A percentile compares a stretch with the other conserved stretches of the same genome.
Evolutionary conservation across 2,113 vertebrate species (phyloP).

Genomic region (Rhynchomys soricoides): DNA sequence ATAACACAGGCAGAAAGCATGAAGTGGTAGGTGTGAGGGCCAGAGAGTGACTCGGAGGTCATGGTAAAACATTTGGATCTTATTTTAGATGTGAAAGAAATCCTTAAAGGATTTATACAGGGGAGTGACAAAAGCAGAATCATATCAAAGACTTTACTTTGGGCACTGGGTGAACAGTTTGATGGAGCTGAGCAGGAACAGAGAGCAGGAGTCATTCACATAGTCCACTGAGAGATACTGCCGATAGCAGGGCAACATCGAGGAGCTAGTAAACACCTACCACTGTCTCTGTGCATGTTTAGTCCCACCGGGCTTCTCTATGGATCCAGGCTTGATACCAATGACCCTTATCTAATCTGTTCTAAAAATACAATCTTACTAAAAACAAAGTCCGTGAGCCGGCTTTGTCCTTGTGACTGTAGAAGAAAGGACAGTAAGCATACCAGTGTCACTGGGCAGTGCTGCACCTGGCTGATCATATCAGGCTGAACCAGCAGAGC

Average conservation of each 20-base stretch:
- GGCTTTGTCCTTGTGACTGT: not conserved
- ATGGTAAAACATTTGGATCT: not conserved
- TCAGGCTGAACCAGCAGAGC: not conserved
- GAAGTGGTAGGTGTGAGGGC: not conserved
- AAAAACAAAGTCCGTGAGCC: not conserved
- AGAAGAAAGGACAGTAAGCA: not conserved
- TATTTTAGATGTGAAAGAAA: not conserved
- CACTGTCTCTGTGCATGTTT: not conserved
- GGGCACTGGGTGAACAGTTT: not conserved
- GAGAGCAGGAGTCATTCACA: not conserved
- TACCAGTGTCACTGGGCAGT: not conserved
- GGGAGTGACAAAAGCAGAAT: not conserved
- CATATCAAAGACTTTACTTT: not conserved
- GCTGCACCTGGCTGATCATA: no score
- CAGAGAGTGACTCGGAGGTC: not conserved
- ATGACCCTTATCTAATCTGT: not conserved
- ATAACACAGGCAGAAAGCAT: not conserved
- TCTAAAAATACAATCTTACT: no score
- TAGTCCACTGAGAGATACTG: not conserved
- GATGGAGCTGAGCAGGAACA: not conserved
- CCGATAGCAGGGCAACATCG: not conserved
- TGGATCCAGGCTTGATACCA: slow-evolving; percentile 14
- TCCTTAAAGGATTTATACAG: not conserved
- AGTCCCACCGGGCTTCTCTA: not conserved
- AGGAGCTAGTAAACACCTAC: not conserved